A percentile compares a stretch with the other conserved stretches of the same genome.
These are phyloP conservation scores for Thera britannica DNA, from an alignment of 2,888 invertebrate species.

Conservation along the genomic window DNA sequence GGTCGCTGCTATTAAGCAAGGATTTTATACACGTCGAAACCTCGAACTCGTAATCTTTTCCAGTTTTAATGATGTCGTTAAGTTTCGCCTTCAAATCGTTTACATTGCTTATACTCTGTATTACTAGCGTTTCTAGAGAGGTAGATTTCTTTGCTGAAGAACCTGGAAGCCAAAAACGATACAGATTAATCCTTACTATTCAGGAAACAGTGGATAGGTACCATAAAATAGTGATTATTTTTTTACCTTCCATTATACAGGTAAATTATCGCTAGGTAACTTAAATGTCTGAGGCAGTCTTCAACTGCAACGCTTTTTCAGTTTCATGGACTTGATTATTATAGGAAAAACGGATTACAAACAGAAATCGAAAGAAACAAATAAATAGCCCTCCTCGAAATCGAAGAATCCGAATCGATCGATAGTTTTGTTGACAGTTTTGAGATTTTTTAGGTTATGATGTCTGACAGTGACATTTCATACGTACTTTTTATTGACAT, in stretches of 20 bases:
- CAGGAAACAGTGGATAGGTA: slow-evolving; percentile 2
- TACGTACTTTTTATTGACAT: no score
- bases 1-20: slow-evolving; percentile 72
- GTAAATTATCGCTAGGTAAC: neutral
- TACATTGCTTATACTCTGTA: slow-evolving; percentile 70
- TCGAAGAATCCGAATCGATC: no score
- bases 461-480: no score
- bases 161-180: slow-evolving; percentile 51
- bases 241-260: slow-evolving; percentile 57
- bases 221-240: neutral
- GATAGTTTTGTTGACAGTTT: no score
- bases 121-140: slow-evolving; percentile 71
- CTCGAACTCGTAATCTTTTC: slow-evolving; percentile 76
- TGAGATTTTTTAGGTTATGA: no score
- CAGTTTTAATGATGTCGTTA: slow-evolving; percentile 72
- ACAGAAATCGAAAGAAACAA: no score
- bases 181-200: slow-evolving; percentile 15
- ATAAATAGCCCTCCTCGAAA: no score
- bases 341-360: no score
- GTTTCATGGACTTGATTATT: neutral
- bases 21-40: slow-evolving; percentile 73
- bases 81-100: slow-evolving; percentile 76
- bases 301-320: slow-evolving; percentile 2
- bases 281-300: neutral
- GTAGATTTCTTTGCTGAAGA: slow-evolving; percentile 70